These are phyloP conservation scores for Triplophysa rosa DNA, from an alignment of 2,113 vertebrate species.

Conservation along the genomic window DNA sequence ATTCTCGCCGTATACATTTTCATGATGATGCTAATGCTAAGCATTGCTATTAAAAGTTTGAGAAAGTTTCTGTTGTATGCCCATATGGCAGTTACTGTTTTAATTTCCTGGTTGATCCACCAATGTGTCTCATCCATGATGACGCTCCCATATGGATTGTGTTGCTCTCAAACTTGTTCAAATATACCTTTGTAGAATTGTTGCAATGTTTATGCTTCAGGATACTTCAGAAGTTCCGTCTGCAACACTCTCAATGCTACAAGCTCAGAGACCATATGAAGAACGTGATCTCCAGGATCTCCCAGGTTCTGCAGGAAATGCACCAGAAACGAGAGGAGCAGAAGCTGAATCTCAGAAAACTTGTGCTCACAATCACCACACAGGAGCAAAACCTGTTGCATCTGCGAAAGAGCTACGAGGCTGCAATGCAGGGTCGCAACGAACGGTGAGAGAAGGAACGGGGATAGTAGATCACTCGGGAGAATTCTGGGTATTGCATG, in stretches of 20 bases:
- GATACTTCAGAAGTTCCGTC: constrained; percentile 76
- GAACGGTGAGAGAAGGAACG: constrained; percentile 72
- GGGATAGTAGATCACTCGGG: not conserved
- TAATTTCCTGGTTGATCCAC: no score
- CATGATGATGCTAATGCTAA: no score
- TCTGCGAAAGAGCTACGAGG: constrained; percentile 72
- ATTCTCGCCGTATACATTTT: not conserved
- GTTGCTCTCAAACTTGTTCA: not conserved
- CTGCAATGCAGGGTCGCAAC: constrained; percentile 74
- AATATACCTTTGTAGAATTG: no score
- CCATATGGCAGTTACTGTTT: no score
- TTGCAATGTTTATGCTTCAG: constrained; percentile 56
- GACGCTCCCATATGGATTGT: no score
- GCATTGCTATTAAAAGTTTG: no score
- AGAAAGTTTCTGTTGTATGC: no score
- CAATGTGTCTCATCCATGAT: no score
- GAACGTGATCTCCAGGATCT: constrained; percentile 73
- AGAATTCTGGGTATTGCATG: not conserved
- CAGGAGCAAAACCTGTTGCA: constrained; percentile 76
- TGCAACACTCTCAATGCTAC: constrained; percentile 77
- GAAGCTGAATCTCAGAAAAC: constrained; percentile 71
- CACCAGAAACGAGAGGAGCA: constrained; percentile 75
- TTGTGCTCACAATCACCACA: constrained; percentile 69
- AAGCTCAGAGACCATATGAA: constrained; percentile 74
- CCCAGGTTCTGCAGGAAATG: constrained; percentile 67